Evolutionary conservation across 2,888 invertebrate genomes (phyloP).

Genomic region (Dorcus parallelipipedus): DNA sequence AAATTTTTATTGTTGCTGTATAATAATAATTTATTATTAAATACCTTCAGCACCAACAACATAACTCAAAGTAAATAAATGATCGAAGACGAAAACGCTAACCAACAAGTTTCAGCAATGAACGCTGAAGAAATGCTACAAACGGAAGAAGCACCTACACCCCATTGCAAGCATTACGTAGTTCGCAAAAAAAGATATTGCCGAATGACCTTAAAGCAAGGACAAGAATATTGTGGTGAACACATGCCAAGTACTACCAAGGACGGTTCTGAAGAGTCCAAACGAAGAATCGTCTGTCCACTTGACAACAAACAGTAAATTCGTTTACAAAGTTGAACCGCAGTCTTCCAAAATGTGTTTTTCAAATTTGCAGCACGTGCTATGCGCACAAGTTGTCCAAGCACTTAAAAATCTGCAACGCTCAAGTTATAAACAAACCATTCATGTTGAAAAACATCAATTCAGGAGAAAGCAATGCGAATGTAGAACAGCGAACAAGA

Average conservation of each 20-base stretch:
- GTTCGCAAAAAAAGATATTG: slow-evolving; percentile 70
- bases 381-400: slow-evolving; percentile 64
- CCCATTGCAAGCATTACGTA: slow-evolving; percentile 64
- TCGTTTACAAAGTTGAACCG: background rate
- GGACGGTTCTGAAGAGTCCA: background rate
- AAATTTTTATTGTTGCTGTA: too few relatives aligned
- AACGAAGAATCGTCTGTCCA: slow-evolving; percentile 63
- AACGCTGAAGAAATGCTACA: too few relatives aligned
- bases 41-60: too few relatives aligned
- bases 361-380: slow-evolving; percentile 56
- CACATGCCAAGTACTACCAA: slow-evolving; percentile 53
- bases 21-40: too few relatives aligned
- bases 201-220: slow-evolving; percentile 70
- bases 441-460: slow-evolving; percentile 57
- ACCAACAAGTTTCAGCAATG: too few relatives aligned
- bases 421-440: slow-evolving; percentile 51
- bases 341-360: background rate
- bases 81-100: too few relatives aligned
- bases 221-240: slow-evolving; percentile 69
- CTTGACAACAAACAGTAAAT: slow-evolving; percentile 68
- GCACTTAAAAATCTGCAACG: slow-evolving; percentile 73
- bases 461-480: slow-evolving; percentile 34
- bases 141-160: background rate
- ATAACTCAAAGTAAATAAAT: too few relatives aligned
- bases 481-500: slow-evolving; percentile 22